Evolutionary conservation across 2,113 vertebrate species (phyloP).

Genomic region (Acinonyx jubatus): DNA sequence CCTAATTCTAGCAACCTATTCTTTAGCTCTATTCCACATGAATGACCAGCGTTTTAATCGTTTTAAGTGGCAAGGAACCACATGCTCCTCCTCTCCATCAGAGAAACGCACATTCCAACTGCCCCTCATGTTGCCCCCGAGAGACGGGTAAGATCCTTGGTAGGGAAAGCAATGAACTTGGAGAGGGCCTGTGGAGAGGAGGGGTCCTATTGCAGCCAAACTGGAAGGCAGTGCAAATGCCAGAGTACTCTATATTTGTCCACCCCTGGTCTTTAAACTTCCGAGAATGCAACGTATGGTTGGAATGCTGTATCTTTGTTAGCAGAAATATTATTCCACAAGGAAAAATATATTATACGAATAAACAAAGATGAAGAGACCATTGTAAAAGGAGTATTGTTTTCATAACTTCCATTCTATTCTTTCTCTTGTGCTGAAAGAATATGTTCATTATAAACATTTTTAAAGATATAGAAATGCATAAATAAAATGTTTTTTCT

Average conservation of each 20-base stretch:
- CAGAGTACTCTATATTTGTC: not conserved
- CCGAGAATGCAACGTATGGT: not conserved
- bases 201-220: not conserved
- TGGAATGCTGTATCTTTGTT: not conserved
- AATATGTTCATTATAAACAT: not conserved
- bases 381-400: not conserved
- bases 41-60: not conserved
- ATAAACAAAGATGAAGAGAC: not conserved
- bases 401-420: not conserved
- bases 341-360: not conserved
- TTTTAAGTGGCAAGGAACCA: not conserved
- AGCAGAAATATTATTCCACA: not conserved
- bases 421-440: not conserved
- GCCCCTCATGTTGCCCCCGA: not conserved
- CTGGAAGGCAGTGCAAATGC: too few relatives aligned
- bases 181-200: not conserved
- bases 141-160: not conserved
- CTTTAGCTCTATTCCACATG: not conserved
- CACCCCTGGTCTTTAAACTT: not conserved
- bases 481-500: not conserved
- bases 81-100: not conserved
- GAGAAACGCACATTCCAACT: not conserved
- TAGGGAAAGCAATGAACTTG: not conserved
- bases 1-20: not conserved
- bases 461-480: conserved; percentile 1